Evolutionary conservation across 2,888 invertebrate genomes (phyloP).

Genomic region (Anorthoa munda): DNA sequence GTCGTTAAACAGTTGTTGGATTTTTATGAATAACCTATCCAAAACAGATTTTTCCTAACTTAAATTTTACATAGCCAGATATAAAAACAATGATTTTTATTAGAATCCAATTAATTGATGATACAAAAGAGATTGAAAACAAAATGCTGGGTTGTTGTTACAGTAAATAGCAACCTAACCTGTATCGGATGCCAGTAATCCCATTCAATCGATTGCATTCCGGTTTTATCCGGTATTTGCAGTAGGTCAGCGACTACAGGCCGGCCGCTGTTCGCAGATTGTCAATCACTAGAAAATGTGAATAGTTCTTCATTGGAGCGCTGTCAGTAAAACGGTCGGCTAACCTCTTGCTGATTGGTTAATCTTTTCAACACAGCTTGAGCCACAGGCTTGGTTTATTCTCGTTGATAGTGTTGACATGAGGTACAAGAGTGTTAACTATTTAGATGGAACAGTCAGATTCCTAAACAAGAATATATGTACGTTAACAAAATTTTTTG

Average conservation of each 20-base stretch:
- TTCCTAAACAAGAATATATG: neutral
- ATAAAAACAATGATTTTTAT: constrained; percentile 9
- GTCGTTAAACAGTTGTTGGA: no score
- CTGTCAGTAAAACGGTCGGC: constrained; percentile 41
- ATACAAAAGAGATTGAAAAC: constrained; percentile 8
- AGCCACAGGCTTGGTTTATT: neutral
- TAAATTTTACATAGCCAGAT: neutral
- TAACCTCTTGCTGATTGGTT: constrained; percentile 13
- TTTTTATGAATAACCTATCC: neutral
- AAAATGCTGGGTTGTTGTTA: constrained; percentile 28
- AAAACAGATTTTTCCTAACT: neutral
- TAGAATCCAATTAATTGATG: neutral
- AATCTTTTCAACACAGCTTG: constrained; percentile 10
- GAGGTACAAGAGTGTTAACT: neutral
- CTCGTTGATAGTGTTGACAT: neutral
- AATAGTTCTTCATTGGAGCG: constrained; percentile 41
- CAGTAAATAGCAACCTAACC: constrained; percentile 47
- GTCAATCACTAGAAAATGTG: constrained; percentile 58
- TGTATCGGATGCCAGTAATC: constrained; percentile 39
- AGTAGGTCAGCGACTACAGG: constrained; percentile 28
- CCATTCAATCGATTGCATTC: constrained; percentile 56
- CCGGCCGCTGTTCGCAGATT: constrained; percentile 41
- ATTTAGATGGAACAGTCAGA: neutral
- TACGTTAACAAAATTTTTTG: neutral
- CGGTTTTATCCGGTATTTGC: constrained; percentile 56